phyloP scores from a whole-genome alignment of 1,140 invertebrate genomes.

The Lepidurus apus region DNA sequence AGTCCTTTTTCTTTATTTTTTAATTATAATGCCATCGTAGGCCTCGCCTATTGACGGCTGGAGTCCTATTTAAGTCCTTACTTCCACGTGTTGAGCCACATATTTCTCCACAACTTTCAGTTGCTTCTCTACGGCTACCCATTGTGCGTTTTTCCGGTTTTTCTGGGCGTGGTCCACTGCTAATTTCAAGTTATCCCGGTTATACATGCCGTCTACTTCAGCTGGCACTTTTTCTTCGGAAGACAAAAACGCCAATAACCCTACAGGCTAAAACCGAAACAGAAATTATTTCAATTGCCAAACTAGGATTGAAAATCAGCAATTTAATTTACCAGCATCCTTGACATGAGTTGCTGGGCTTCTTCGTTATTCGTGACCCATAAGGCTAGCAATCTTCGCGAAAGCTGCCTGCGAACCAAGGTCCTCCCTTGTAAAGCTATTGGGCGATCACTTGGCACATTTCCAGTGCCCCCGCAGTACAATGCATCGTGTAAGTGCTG shows the following conservation, averaged over 20 bases:
- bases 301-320: neutral
- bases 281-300: slow-evolving; percentile 11
- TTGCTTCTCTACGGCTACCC: slow-evolving; percentile 63
- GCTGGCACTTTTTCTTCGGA: slow-evolving; percentile 76
- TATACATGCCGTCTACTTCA: slow-evolving; percentile 66
- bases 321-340: slow-evolving; percentile 74
- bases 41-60: too few relatives aligned
- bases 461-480: slow-evolving; percentile 69
- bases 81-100: slow-evolving; percentile 71
- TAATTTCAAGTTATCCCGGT: slow-evolving; percentile 75
- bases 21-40: too few relatives aligned
- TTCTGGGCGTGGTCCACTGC: slow-evolving; percentile 70
- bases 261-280: slow-evolving; percentile 60
- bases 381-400: slow-evolving; percentile 90
- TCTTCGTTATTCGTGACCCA: slow-evolving; percentile 94
- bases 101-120: slow-evolving; percentile 53
- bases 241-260: slow-evolving; percentile 83
- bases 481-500: slow-evolving; percentile 87
- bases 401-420: slow-evolving; percentile 89
- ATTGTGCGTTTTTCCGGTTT: slow-evolving; percentile 56
- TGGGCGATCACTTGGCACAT: slow-evolving; percentile 55
- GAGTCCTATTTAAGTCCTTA: slow-evolving; percentile 37
- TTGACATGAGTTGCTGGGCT: slow-evolving; percentile 77
- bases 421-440: slow-evolving; percentile 85
- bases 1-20: too few relatives aligned